Percentiles rank a stretch among this genome's conserved stretches.
Conservation (phyloP, 2,113 vertebrate genomes). For the Heterotis niloticus region DNA sequence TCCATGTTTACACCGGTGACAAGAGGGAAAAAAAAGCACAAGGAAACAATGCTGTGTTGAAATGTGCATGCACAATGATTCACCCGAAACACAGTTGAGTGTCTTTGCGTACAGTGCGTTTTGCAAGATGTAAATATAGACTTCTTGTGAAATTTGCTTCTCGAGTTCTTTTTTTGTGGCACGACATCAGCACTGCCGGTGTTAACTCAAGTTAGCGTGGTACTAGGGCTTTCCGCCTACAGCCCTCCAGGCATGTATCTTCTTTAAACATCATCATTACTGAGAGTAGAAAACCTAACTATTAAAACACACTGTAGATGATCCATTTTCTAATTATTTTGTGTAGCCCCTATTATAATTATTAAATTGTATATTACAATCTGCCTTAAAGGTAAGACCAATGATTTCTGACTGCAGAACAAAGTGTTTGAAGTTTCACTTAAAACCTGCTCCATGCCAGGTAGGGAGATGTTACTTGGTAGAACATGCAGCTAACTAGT, state of each 20-base stretch:
- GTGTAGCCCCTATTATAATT: too few species aligned
- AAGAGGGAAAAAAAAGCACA: too few species aligned
- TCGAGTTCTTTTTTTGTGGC: not conserved
- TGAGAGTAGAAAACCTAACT: not conserved
- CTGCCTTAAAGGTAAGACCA: too few species aligned
- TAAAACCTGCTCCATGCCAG: not conserved
- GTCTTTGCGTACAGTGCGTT: not conserved
- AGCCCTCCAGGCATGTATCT: not conserved
- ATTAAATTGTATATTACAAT: too few species aligned
- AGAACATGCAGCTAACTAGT: not conserved
- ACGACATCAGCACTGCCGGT: not conserved
- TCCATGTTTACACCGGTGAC: not conserved
- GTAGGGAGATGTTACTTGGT: not conserved
- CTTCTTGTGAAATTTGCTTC: conserved; percentile 3
- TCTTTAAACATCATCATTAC: not conserved
- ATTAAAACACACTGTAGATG: not conserved
- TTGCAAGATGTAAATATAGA: not conserved
- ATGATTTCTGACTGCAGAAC: too few species aligned
- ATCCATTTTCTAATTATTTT: not conserved
- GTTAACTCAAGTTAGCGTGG: too few species aligned
- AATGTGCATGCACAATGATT: not conserved
- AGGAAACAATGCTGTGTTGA: not conserved
- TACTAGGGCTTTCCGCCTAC: too few species aligned
- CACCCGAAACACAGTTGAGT: not conserved
- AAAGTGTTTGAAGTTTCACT: too few species aligned